Evolutionary conservation across 2,113 vertebrate genomes (phyloP), one percentile per base, ranked within the genome.

Genomic region (Empidonax traillii): DNA sequence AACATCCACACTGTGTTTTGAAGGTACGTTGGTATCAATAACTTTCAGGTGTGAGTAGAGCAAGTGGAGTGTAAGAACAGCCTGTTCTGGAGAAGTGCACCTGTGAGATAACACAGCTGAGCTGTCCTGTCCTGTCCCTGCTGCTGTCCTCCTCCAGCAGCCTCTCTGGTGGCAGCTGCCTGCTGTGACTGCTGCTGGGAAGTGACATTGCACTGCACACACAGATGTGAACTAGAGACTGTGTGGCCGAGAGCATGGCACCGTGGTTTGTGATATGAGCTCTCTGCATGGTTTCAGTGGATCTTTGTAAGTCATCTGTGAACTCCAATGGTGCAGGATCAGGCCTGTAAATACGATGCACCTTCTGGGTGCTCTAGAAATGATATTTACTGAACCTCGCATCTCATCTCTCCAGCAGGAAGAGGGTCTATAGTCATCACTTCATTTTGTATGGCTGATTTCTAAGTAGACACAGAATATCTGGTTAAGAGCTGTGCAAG

Each of bases 401-500:
- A 74, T 63, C 47, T 83, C 68, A 24, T 68, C 56, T 84, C 52
- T 80, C 41, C 58, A 71, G 65, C 6, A 31, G n/a, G 55, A 93
- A 89, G 79, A 71, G 23, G n/a, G 21, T 77, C 56, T 74, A 43
- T 23, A 94, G 83, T 81, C 52, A 51, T 90, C 90, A 58, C 88
- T 84, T 88, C 79, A 86, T 96, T 90, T 94, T 33, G 24, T 59
- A 46, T 58, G 77, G 89, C 52, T 78, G 86, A 63, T 92, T 93
- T 96, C 88, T 92, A 81, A 92, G 73, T 66, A 85, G 89, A 91
- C 77, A 61, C 44, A 65, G 61, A 92, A 91, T 53, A 37, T 72
- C 84, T 94, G 84, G 77, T 84, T 87, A 94, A 91, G 58, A 94
- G 66, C 73, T 89, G 87, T 85, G 81, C 77, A 95, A 97, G 89